phyloP scores from a whole-genome alignment of 2,888 invertebrate genomes.

The Phyllotreta cruciferae region DNA sequence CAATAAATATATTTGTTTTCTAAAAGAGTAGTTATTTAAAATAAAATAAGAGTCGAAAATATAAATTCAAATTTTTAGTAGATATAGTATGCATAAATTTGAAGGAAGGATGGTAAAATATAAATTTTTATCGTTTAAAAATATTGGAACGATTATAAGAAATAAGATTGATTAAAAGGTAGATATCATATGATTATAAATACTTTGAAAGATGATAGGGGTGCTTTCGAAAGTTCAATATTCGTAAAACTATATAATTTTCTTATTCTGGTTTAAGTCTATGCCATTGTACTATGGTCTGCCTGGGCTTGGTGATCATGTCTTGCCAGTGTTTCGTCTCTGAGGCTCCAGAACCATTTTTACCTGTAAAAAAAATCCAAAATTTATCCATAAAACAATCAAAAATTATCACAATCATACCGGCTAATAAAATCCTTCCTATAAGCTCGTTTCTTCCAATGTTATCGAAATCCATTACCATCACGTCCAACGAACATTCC shows the following conservation, averaged over 20 bases:
- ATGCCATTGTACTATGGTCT: conserved; percentile 97
- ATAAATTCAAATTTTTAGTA: too few relatives aligned
- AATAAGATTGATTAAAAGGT: conserved; percentile 22
- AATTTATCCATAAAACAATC: too few relatives aligned
- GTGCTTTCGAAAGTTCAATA: conserved; percentile 40
- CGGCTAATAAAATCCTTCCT: conserved; percentile 90
- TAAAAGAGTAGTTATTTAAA: too few relatives aligned
- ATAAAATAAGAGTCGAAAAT: too few relatives aligned
- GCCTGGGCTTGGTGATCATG: conserved; percentile 96
- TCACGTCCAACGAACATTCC: conserved; percentile 91
- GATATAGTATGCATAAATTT: too few relatives aligned
- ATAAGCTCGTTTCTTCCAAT: conserved; percentile 93
- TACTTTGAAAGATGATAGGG: conserved; percentile 29
- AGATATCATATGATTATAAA: conserved; percentile 16
- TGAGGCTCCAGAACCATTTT: conserved; percentile 92
- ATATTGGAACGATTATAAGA: conserved; percentile 16
- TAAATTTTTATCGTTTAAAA: too few relatives aligned
- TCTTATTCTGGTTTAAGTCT: conserved; percentile 89
- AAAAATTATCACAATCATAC: conserved; percentile 61
- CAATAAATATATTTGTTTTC: too few relatives aligned
- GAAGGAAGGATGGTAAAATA: too few relatives aligned
- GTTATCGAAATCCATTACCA: conserved; percentile 98
- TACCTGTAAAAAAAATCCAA: conserved; percentile 68
- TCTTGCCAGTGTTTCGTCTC: conserved; percentile 99
- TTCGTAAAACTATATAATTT: conserved; percentile 30